phyloP scores from a whole-genome alignment of 2,113 vertebrate species.

The Pluvialis apricaria region DNA sequence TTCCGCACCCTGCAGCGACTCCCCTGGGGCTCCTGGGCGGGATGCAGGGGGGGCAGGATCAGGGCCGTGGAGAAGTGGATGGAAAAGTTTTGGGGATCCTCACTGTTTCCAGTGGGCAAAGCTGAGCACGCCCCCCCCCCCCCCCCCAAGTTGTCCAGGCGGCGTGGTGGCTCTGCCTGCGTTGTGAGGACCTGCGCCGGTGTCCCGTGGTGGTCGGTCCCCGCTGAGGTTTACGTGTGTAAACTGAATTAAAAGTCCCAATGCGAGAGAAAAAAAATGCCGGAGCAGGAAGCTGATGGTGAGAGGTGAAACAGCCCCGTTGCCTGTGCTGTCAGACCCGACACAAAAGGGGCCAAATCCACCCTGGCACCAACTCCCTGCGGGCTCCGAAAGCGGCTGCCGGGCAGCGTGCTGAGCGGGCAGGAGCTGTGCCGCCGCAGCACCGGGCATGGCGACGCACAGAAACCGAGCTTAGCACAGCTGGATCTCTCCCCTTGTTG shows the following conservation, averaged over 20 bases:
- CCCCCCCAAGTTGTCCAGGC: accelerated
- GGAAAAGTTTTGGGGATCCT: neutral
- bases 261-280: accelerated
- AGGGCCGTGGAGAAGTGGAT: neutral
- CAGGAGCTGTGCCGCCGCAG: neutral
- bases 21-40: neutral
- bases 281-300: neutral
- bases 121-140: no score
- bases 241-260: neutral
- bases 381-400: neutral
- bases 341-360: neutral
- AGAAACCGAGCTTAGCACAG: neutral
- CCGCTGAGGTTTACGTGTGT: accelerated
- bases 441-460: accelerated
- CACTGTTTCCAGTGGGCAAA: neutral
- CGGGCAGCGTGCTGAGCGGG: neutral
- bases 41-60: neutral
- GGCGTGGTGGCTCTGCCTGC: accelerated
- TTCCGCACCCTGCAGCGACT: neutral
- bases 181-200: accelerated
- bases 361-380: neutral
- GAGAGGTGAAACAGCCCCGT: accelerated
- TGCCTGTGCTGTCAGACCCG: accelerated
- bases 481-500: neutral
- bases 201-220: accelerated